Base-by-base conservation (phyloP, 2,797 vertebrate genomes). In the Tauraco hartlaubi region DNA sequence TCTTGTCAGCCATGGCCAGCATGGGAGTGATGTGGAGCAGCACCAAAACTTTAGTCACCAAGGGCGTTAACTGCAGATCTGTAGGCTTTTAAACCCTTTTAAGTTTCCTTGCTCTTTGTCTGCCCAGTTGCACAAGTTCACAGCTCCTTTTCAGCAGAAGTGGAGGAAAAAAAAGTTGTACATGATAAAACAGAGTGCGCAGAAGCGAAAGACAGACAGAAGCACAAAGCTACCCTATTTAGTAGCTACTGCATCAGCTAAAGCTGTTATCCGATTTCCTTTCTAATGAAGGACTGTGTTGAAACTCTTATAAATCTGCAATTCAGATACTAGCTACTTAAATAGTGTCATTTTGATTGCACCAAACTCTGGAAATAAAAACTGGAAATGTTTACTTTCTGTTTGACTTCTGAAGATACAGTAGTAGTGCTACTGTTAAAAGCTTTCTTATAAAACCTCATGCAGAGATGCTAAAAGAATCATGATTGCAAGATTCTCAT, bases 41-140 rank as follows among this genome's bases (percentile, higher is more conserved):
- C 83, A 94, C 74, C 90, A 92, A 92, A 73, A 35, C 73, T 95
- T 90, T 81, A 90, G 69, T 96, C 88, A 96, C 58, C 23, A 49
- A 69, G 85, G 89, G 76, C 14, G 21, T 92, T 95, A 74, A 85
- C 85, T 51, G 33, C 46, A 91, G 49, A 84, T 86, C 58, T 46
- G 22, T 73, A 92, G 51, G n/a, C 54, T 94, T 28, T 52, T 92
- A 52, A 71, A 67, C 8, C 46, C 44, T 22, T 68, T 63, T 41
- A 74, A 87, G 35, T 77, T 85, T 7, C 23, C 44, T 87, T 76
- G 12, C 20, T 91, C 33, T 87, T 19, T 52, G n/a, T 88, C 71
- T 91, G 66, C 48, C 46, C 4, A 0, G 11, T 62, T 87, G 49
- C 59, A 79, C 18, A 66, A n/a, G 9, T 52, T 83, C 28, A 54